These are phyloP conservation scores for Apamea monoglypha DNA, from an alignment of 2,888 invertebrate species.

Conservation along the genomic window DNA sequence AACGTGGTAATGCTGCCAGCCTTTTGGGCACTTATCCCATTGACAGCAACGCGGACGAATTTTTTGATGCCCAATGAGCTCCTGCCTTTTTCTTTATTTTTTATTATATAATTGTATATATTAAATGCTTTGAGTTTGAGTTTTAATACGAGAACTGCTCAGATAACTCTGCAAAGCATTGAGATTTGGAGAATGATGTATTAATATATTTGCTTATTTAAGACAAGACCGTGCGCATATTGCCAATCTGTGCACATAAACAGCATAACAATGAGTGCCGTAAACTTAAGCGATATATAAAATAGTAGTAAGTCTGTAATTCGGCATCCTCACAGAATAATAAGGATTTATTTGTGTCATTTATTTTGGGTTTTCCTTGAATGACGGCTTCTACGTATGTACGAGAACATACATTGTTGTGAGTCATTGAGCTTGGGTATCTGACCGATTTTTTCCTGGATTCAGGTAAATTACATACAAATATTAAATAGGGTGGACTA, in stretches of 20 bases:
- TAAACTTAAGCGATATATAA: background rate
- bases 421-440: conserved; percentile 24
- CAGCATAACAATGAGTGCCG: background rate
- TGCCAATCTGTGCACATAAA: background rate
- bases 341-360: conserved; percentile 38
- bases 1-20: no score
- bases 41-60: no score
- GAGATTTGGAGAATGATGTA: background rate
- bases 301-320: background rate
- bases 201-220: background rate
- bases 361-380: conserved; percentile 57
- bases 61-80: no score
- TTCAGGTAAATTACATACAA: conserved; percentile 40
- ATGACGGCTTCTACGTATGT: conserved; percentile 9
- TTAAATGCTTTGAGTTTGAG: no score
- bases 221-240: background rate
- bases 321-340: conserved; percentile 54
- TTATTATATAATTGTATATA: no score
- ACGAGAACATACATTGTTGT: background rate
- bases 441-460: conserved; percentile 23
- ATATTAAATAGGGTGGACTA: background rate
- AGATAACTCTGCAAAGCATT: background rate
- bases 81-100: no score
- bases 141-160: no score
- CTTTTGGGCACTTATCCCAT: no score